Conservation (phyloP, 2,888 invertebrate genomes). For the Volucella zonaria region DNA sequence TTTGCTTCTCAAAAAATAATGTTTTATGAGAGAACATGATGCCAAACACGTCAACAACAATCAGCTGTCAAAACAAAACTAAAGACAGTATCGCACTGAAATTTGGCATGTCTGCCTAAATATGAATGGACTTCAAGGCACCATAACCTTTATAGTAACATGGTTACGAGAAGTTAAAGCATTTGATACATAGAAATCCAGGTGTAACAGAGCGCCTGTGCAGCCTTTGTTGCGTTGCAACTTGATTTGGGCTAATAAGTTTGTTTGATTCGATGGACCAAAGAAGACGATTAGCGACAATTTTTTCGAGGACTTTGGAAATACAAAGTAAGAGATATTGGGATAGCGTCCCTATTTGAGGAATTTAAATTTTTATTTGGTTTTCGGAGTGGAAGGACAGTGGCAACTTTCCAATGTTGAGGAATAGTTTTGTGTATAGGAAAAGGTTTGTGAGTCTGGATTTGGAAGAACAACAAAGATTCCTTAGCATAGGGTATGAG, state of each 20-base stretch:
- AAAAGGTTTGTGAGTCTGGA: too few relatives aligned
- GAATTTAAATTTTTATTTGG: constrained; percentile 13
- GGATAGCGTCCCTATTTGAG: constrained; percentile 11
- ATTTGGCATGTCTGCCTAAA: too few relatives aligned
- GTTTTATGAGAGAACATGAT: too few relatives aligned
- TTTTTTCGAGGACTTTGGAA: constrained; percentile 44
- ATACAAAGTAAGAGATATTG: constrained; percentile 37
- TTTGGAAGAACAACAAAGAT: too few relatives aligned
- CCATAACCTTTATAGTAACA: too few relatives aligned
- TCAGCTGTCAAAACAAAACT: too few relatives aligned
- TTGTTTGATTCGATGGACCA: constrained; percentile 30
- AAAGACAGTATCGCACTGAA: too few relatives aligned
- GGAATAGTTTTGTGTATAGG: constrained; percentile 21
- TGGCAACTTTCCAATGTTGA: constrained; percentile 34
- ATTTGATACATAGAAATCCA: constrained; percentile 12
- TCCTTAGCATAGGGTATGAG: too few relatives aligned
- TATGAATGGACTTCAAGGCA: too few relatives aligned
- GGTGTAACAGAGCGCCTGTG: constrained; percentile 26
- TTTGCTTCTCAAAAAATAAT: too few relatives aligned
- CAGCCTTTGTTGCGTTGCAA: constrained; percentile 13
- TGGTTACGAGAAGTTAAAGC: constrained; percentile 23
- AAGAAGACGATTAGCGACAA: constrained; percentile 16
- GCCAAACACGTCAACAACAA: too few relatives aligned
- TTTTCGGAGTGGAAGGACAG: constrained; percentile 38
- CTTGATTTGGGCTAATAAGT: constrained; percentile 21